These are phyloP conservation scores for Oophaga pumilio DNA, from an alignment of 2,113 vertebrate genomes.

Conservation along the genomic window DNA sequence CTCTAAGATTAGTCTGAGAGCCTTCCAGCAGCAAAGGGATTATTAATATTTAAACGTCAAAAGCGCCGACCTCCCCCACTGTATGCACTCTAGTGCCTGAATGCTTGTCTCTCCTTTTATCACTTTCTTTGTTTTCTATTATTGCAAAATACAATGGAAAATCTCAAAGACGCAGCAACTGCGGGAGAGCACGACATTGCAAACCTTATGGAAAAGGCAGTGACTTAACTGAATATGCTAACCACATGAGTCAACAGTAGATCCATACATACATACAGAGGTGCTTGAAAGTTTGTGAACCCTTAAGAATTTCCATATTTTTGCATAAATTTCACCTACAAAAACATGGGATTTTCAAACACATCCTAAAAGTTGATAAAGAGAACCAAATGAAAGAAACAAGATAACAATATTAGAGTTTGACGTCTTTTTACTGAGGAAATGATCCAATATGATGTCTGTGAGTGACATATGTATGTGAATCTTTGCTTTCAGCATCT, in stretches of 20 bases:
- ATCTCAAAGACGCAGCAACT: background rate
- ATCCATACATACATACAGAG: background rate
- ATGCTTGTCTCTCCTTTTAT: background rate
- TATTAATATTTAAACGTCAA: constrained; percentile 49
- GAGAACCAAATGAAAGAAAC: no score
- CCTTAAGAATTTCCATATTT: background rate
- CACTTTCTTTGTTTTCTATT: constrained; percentile 8
- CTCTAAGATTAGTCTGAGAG: constrained; percentile 37
- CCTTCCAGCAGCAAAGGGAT: constrained; percentile 38
- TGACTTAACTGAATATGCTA: background rate
- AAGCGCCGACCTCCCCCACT: constrained; percentile 34
- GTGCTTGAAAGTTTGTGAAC: background rate
- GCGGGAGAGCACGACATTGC: background rate
- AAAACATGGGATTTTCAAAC: no score
- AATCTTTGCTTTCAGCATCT: no score
- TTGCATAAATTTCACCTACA: no score
- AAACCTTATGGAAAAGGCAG: background rate
- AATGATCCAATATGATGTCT: no score
- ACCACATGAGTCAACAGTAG: background rate
- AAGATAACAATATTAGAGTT: no score
- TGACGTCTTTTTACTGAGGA: no score
- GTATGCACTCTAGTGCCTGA: background rate
- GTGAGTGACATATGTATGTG: no score
- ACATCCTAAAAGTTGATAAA: no score
- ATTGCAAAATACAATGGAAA: constrained; percentile 12